These are phyloP conservation scores for Protonemura montana DNA, from an alignment of 2,888 invertebrate species.

Conservation along the genomic window DNA sequence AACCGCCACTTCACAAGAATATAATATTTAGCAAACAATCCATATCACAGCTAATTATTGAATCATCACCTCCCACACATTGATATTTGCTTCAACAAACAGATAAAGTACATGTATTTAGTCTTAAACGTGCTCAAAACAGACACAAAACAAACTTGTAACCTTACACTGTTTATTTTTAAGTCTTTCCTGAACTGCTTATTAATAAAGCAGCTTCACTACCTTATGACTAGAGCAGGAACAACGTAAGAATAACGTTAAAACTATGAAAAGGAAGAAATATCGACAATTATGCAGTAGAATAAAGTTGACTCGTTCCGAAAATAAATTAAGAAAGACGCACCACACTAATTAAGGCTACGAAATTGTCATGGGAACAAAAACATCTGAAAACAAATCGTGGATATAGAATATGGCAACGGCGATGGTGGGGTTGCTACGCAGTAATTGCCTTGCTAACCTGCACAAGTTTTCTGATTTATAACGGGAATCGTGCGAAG, in stretches of 20 bases:
- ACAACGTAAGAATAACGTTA: background rate
- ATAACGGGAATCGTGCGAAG: background rate
- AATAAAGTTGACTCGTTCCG: background rate
- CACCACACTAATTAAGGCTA: background rate
- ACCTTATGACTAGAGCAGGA: background rate
- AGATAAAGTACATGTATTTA: no score
- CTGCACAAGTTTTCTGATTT: conserved; percentile 12
- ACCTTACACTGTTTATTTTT: no score
- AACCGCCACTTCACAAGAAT: no score
- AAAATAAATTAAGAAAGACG: conserved; percentile 7
- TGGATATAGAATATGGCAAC: background rate
- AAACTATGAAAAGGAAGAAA: background rate
- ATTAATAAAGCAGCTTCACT: background rate
- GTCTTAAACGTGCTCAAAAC: background rate
- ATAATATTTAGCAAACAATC: no score
- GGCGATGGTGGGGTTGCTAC: background rate
- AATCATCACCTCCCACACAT: no score
- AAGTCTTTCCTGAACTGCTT: background rate
- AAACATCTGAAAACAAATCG: conserved; percentile 4
- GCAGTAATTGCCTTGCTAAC: background rate
- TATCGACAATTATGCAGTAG: conserved; percentile 12
- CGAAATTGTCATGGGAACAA: background rate
- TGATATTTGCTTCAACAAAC: no score
- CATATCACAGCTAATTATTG: no score
- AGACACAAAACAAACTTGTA: no score